Conservation (phyloP, 2,797 vertebrate species). For the Cottoperca gobio region DNA sequence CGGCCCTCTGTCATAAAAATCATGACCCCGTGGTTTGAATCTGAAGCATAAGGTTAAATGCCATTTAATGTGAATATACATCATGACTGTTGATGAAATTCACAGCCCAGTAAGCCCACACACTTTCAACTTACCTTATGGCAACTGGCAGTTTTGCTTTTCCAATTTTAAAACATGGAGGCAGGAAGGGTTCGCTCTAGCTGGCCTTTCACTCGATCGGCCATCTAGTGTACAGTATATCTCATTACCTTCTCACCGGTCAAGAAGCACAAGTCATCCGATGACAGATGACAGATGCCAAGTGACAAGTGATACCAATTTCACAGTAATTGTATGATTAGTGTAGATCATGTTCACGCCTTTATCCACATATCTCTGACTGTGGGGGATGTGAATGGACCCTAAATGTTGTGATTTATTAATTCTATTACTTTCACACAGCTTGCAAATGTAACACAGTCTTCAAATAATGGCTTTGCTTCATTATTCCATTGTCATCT, state of each 20-base stretch:
- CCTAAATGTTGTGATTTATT: constrained; percentile 38
- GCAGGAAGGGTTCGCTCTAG: neutral
- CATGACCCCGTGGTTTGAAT: constrained; percentile 4
- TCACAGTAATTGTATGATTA: constrained; percentile 53
- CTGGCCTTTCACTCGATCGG: constrained; percentile 9
- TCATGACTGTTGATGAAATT: constrained; percentile 19
- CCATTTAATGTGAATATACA: constrained; percentile 24
- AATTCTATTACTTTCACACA: constrained; percentile 23
- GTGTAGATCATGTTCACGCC: constrained; percentile 11
- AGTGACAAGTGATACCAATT: constrained; percentile 38
- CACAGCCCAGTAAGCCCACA: constrained; percentile 11
- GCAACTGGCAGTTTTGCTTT: constrained; percentile 29
- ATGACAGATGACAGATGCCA: constrained; percentile 41
- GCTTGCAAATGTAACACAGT: constrained; percentile 40
- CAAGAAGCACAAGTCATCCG: constrained; percentile 38
- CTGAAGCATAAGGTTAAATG: constrained; percentile 6
- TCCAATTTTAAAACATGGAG: constrained; percentile 29
- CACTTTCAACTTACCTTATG: constrained; percentile 56
- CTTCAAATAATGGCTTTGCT: constrained; percentile 48
- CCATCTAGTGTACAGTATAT: constrained; percentile 9
- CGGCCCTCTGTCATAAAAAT: constrained; percentile 5
- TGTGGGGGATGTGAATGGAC: constrained; percentile 25
- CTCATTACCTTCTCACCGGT: constrained; percentile 50
- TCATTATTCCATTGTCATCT: constrained; percentile 45
- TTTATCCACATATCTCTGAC: constrained; percentile 7